Evolutionary conservation across 2,797 vertebrate genomes (phyloP), one percentile per base, ranked within the genome.

Genomic region (Rhinogobio ventralis): DNA sequence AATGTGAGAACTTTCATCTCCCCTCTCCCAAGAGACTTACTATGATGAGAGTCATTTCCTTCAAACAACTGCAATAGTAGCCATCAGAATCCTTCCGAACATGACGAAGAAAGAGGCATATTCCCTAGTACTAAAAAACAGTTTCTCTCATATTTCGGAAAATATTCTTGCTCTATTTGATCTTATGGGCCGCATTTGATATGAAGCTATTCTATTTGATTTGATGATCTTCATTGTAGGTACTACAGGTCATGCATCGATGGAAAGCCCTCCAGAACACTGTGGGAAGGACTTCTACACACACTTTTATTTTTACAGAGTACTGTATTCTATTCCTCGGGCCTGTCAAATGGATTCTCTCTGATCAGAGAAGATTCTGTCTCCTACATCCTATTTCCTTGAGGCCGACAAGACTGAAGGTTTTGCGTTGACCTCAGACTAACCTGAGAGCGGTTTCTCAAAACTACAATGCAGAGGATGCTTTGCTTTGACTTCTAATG

Each of bases 301-400:
- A n/a, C 51, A 1, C 19, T 46, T 78, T 71, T 79, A 49, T 51
- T 79, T 84, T 57, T 49, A 17, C n/a, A 28, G 74, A 79, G 55
- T 2, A 10, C 9, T 71, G 39, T 45, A 46, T 78, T 45, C 25
- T 30, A 49, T 62, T 72, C 28, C 55, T 23, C 9, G 0, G 42
- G 73, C 33, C 75, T 79, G 55, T 71, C 23, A 77, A 45, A 83
- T 68, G 66, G 20, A 51, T 79, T 79, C 28, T 60, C 39, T 84
- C 53, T 84, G 25, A 84, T 71, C 83, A 78, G 20, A 36, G 51
- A 79, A 53, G 28, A 57, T 33, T 28, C 53, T 66, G 42, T 51
- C 30, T 79, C 45, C 45, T 82, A 62, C 53, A 72, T 86, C 64
- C 36, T 28, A 28, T 49, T 76, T 49, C 23, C 11, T 30, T 67